These are phyloP conservation scores for Enteromius treurensis DNA, from an alignment of 2,797 vertebrate genomes.

Conservation along the genomic window DNA sequence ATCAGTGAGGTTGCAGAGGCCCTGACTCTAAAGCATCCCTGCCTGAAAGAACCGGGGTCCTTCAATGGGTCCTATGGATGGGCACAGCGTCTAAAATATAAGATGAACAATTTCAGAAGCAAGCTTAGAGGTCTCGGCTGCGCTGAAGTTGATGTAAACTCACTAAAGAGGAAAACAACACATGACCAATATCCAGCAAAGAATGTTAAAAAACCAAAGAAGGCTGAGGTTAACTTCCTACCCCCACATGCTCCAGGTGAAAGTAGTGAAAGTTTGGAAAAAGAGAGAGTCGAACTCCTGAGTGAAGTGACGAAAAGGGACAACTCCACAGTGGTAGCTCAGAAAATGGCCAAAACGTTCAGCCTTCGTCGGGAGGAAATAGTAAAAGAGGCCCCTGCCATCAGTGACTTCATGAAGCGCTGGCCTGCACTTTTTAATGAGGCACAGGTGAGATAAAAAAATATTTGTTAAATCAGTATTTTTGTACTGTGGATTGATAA, in stretches of 20 bases:
- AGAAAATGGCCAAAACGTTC: constrained; percentile 51
- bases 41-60: constrained; percentile 53
- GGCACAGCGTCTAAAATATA: constrained; percentile 48
- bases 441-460: constrained; percentile 34
- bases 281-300: constrained; percentile 49
- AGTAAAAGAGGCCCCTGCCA: constrained; percentile 40
- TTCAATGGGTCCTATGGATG: constrained; percentile 53
- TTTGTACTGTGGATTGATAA: constrained; percentile 27
- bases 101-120: constrained; percentile 52
- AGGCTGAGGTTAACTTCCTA: constrained; percentile 54
- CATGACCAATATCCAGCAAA: constrained; percentile 36
- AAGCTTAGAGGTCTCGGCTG: constrained; percentile 46
- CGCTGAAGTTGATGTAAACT: constrained; percentile 49
- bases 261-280: constrained; percentile 54
- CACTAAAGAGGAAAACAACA: constrained; percentile 46
- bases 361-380: constrained; percentile 47
- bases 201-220: constrained; percentile 46
- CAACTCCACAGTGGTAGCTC: constrained; percentile 30
- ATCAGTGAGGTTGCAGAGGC: constrained; percentile 51
- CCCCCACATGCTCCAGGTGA: constrained; percentile 53
- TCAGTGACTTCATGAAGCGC: constrained; percentile 12
- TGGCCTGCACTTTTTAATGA: constrained; percentile 46
- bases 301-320: constrained; percentile 52
- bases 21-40: constrained; percentile 44
- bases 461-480: constrained; percentile 5